A percentile compares a stretch with the other conserved stretches of the same genome.
phyloP scores from a whole-genome alignment of 2,888 invertebrate species.

The Cataglyphis cursor region DNA sequence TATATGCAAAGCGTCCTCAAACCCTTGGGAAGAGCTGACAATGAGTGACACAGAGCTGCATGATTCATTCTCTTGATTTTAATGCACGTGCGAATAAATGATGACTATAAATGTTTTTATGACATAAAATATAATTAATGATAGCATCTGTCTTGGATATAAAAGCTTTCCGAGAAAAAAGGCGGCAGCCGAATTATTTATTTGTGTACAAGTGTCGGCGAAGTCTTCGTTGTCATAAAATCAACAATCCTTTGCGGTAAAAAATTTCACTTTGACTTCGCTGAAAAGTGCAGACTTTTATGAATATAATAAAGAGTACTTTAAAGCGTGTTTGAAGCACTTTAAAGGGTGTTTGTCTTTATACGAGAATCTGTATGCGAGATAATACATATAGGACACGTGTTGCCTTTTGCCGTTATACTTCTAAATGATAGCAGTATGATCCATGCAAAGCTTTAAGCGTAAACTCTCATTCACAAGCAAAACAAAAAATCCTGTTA shows the following conservation, averaged over 20 bases:
- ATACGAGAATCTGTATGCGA: not conserved
- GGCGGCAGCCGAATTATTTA: not conserved
- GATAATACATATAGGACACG: not conserved
- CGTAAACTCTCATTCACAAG: not conserved
- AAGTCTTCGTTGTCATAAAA: constrained; percentile 6
- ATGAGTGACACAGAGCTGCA: not conserved
- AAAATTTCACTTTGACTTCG: constrained; percentile 1
- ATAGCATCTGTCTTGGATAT: not conserved
- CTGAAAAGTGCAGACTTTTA: constrained; percentile 10
- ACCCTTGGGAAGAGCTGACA: not conserved
- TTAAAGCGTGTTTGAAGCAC: not conserved
- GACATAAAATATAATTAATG: not conserved
- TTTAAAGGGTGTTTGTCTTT: not conserved
- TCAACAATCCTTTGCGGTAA: not conserved
- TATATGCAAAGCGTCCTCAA: not conserved
- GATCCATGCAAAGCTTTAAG: not conserved
- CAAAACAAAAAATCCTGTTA: not conserved
- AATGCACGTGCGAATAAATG: not conserved
- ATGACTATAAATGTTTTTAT: not conserved
- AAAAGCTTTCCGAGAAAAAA: not conserved
- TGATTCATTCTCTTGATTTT: not conserved
- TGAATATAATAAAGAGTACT: not conserved
- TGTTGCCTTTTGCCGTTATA: not conserved
- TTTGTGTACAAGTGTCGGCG: not conserved
- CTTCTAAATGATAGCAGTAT: not conserved